phyloP scores from a whole-genome alignment of 1,140 invertebrate genomes.

The Arctopsyche grandis region DNA sequence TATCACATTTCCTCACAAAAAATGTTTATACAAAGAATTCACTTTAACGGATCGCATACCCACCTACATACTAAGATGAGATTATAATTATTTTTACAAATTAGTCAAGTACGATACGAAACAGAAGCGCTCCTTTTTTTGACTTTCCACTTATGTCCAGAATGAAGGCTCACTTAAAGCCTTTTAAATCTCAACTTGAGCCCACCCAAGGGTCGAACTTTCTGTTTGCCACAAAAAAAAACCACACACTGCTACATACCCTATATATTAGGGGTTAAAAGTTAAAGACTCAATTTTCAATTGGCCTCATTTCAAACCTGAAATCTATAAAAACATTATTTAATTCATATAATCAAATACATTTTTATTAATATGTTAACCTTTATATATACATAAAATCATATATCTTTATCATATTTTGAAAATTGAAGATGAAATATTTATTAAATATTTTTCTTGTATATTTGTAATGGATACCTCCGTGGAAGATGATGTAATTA shows the following conservation, averaged over 20 bases:
- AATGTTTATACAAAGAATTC: slow-evolving; percentile 6
- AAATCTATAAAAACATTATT: too few relatives aligned
- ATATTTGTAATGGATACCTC: too few relatives aligned
- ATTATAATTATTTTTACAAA: background rate
- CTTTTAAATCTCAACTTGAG: slow-evolving; percentile 20
- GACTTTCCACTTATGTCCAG: slow-evolving; percentile 8
- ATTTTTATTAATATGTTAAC: too few relatives aligned
- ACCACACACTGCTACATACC: background rate
- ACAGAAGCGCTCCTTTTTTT: background rate
- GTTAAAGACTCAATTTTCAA: background rate
- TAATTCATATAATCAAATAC: too few relatives aligned
- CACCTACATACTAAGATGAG: too few relatives aligned
- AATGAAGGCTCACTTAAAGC: slow-evolving; percentile 11
- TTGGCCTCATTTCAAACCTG: background rate
- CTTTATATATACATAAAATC: too few relatives aligned
- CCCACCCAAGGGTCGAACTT: slow-evolving; percentile 16
- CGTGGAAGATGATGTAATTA: too few relatives aligned
- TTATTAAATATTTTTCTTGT: too few relatives aligned
- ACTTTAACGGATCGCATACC: background rate
- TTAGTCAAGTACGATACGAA: background rate
- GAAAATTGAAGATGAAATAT: too few relatives aligned
- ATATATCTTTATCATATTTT: too few relatives aligned
- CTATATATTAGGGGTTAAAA: background rate
- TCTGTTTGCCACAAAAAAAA: slow-evolving; percentile 5
- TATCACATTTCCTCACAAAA: slow-evolving; percentile 19